phyloP scores from a whole-genome alignment of 2,113 vertebrate genomes.

The Casuarius casuarius region DNA sequence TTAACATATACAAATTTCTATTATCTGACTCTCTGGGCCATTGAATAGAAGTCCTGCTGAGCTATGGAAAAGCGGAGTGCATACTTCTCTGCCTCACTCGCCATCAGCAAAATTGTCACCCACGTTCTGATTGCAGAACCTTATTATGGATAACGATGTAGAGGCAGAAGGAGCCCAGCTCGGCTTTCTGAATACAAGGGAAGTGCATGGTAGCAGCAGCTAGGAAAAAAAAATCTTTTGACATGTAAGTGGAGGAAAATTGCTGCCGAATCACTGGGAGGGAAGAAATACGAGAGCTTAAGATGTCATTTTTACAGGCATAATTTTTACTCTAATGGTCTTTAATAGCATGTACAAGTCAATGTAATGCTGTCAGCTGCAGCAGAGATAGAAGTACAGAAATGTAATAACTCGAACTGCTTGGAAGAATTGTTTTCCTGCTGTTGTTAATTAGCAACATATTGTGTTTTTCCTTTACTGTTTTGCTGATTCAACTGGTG shows the following conservation, averaged over 20 bases:
- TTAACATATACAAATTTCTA: background rate
- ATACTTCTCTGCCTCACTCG: background rate
- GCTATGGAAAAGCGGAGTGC: background rate
- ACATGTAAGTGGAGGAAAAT: slow-evolving; percentile 45
- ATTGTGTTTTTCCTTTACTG: background rate
- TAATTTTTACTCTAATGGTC: slow-evolving; percentile 64
- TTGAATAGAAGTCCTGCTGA: background rate
- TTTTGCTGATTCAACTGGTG: slow-evolving; percentile 20
- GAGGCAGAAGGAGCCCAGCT: background rate
- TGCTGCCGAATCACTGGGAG: slow-evolving; percentile 51
- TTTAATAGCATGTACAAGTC: slow-evolving; percentile 48
- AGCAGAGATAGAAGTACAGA: slow-evolving; percentile 18
- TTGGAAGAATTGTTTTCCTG: slow-evolving; percentile 32
- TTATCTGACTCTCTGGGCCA: background rate
- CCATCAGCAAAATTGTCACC: background rate
- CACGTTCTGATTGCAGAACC: background rate
- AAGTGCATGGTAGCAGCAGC: background rate
- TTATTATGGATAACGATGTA: background rate
- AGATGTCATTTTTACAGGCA: slow-evolving; percentile 53
- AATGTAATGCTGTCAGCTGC: slow-evolving; percentile 45
- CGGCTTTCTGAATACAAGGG: background rate
- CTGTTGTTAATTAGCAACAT: slow-evolving; percentile 32
- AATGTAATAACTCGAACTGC: slow-evolving; percentile 6
- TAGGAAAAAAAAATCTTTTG: background rate
- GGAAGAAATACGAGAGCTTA: slow-evolving; percentile 36